These are phyloP conservation scores for Callipepla californica DNA, from an alignment of 2,113 vertebrate species.

Conservation along the genomic window DNA sequence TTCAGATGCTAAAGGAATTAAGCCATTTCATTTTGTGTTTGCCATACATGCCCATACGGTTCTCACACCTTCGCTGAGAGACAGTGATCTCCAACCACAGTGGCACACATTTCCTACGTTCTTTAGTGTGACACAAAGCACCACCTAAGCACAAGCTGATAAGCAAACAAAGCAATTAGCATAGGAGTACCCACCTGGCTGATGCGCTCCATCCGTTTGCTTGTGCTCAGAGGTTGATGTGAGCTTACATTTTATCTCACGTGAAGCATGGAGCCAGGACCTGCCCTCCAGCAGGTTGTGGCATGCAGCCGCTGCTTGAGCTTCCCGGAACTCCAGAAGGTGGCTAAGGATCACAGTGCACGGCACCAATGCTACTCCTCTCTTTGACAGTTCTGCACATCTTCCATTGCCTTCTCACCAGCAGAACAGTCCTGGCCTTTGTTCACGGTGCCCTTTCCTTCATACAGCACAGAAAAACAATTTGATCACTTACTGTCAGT, in stretches of 20 bases:
- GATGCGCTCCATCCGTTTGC: background rate
- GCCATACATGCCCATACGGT: background rate
- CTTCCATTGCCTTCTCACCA: background rate
- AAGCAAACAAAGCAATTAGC: background rate
- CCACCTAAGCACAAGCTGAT: background rate
- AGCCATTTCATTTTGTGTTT: background rate
- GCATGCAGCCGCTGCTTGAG: background rate
- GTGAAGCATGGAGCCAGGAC: background rate
- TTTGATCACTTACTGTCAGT: background rate
- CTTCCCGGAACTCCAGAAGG: background rate
- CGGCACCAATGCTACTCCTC: background rate
- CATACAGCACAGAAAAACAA: background rate
- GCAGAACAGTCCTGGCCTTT: background rate
- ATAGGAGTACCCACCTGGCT: background rate
- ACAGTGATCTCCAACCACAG: background rate
- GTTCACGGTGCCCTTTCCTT: background rate
- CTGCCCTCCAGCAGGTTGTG: background rate
- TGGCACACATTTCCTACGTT: background rate
- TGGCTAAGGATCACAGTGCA: background rate
- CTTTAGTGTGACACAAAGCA: background rate
- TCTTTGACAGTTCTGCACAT: background rate
- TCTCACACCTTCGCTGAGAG: background rate
- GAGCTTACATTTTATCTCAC: background rate
- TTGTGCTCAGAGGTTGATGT: background rate
- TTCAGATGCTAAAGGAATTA: background rate